Base-by-base conservation (phyloP, 2,113 vertebrate genomes). In the Sorex fumeus region DNA sequence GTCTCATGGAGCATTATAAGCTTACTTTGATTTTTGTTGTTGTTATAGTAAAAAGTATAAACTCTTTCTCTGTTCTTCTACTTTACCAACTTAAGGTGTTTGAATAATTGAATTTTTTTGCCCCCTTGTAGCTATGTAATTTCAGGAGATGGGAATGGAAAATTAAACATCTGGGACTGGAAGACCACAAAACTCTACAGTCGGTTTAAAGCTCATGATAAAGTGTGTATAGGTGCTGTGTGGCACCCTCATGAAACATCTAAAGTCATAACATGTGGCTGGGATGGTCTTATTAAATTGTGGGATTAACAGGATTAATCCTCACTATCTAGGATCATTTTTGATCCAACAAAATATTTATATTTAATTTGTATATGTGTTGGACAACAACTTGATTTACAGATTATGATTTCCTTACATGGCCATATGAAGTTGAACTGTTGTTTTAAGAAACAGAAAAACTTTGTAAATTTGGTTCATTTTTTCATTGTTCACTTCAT, bases 141-240 rank as follows among this genome's bases (percentile, higher is more conserved):
- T 92, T 99, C 99, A n/a, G 99, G 99, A 83, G 99, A 99, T 75
- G 99, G 99, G n/a, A 99, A 99, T 83, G 99, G 99, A 84, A 99
- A 99, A 93, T 97, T 99, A 85, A 99, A 99, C 91, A 99, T 99
- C 95, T 99, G 99, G 99, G 99, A 99, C 96, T 99, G 99, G 99
- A 99, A 99, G 98, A 99, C 99, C 19, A 99, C 99, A 62, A 99
- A 99, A 95, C 99, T 99, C 79, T 99, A 99, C 96, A 99, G 99
- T 95, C 98, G 99, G 66, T 98, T 99, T 94, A 99, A 99, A 97
- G 99, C 99, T 19, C 99, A 99, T 0, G 99, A 99, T 95, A 99
- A 99, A 97, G 99, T 99, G 93, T 99, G 99, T 96, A 99, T 99
- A 15, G 99, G 99, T 9, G 99, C 99, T 8, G 98, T 99, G 87